Evolutionary conservation across 2,113 vertebrate species (phyloP), one percentile per base, ranked within the genome.

Genomic region (Panthera tigris): DNA sequence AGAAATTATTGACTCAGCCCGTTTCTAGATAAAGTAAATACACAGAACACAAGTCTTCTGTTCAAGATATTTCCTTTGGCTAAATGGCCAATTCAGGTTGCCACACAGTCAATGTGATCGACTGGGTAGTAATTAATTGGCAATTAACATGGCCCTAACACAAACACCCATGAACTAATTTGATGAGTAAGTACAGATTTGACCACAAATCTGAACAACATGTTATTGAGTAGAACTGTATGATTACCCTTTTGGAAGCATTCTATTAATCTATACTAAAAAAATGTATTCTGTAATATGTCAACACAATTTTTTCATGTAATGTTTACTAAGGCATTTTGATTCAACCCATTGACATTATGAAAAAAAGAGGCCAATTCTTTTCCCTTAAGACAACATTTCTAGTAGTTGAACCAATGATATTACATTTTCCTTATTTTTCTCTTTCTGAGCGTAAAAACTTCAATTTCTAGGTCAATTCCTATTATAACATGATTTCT

Each of bases 121-220:
- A 95, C 16, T 90, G 1, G 41, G 31, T 61, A 50, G 65, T 88
- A 97, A 97, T 95, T 97, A 97, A 91, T 80, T 94, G 41, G 4
- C 33, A 96, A 84, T 98, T 92, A 96, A 84, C 88, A 95, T 69
- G 33, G 33, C 1, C 16, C 31, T 88, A 88, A 89, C 21, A 96
- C 7, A 92, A 97, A 94, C 41, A 94, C 27, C 19, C 29, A 61
- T 95, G 55, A 90, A 84, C 69, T 88, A 74, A 95, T 83, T 89
- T 97, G 87, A 92, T 95, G 68, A 85, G 3, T 92, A 25, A 96
- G 8, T 80, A 74, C 7, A 39, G 80, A 95, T 88, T 88, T 52
- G 11, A 85, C 69, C 71, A 93, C 45, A 78, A 23, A 89, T 69
- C 29, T 95, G 76, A 95, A 87, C 52, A 92, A 36, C 3, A 76